Evolutionary conservation across 1,140 invertebrate species (phyloP).

Genomic region (Aphis craccivora): DNA sequence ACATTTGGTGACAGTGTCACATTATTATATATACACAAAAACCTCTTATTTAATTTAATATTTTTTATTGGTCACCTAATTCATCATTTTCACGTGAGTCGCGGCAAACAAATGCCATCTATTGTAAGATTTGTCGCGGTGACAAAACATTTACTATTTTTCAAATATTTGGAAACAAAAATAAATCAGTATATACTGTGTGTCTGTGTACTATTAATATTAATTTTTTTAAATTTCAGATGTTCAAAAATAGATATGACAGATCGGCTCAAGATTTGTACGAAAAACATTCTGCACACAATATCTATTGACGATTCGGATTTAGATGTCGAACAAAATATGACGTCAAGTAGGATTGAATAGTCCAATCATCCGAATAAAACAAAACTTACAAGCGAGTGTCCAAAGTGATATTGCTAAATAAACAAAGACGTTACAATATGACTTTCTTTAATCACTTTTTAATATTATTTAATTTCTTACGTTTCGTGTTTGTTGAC

Average conservation of each 20-base stretch:
- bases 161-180: not conserved
- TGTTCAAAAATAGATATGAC: constrained; percentile 59
- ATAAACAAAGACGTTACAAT: not conserved
- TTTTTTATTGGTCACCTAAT: too few relatives aligned
- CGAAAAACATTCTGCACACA: constrained; percentile 15
- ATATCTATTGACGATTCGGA: constrained; percentile 75
- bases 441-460: not conserved
- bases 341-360: constrained; percentile 77
- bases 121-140: too few relatives aligned
- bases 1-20: too few relatives aligned
- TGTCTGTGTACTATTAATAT: not conserved
- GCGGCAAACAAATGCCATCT: too few relatives aligned
- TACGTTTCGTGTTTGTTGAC: not conserved
- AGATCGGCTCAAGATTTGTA: constrained; percentile 57
- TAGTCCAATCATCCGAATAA: constrained; percentile 73
- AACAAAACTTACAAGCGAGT: constrained; percentile 41
- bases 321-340: constrained; percentile 74
- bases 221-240: constrained; percentile 49
- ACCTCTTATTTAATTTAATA: too few relatives aligned
- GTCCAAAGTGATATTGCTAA: constrained; percentile 30
- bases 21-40: too few relatives aligned
- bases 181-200: not conserved
- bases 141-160: not conserved
- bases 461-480: not conserved
- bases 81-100: too few relatives aligned